Conservation (phyloP, 2,888 invertebrate genomes). For the Hartigia nigra region DNA sequence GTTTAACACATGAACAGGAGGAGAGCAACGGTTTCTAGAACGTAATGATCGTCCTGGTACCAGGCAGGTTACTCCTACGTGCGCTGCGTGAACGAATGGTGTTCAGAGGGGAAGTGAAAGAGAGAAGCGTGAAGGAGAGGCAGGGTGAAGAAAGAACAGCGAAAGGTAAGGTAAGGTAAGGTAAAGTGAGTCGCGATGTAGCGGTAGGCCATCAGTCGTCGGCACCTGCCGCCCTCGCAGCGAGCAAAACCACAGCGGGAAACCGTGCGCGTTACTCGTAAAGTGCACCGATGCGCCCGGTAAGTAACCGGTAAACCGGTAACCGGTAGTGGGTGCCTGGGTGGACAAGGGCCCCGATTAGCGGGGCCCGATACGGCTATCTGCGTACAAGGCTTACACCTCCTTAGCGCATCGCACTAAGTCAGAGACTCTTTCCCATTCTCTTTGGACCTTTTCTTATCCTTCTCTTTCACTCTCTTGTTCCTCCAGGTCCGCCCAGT, state of each 20-base stretch:
- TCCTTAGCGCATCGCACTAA: conserved; percentile 36
- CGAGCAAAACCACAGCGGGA: not conserved
- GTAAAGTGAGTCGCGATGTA: not conserved
- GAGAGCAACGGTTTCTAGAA: not conserved
- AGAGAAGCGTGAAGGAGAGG: too few species aligned
- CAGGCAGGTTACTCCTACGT: not conserved
- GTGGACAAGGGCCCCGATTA: conserved; percentile 42
- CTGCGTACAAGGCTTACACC: conserved; percentile 49
- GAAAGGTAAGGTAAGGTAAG: not conserved
- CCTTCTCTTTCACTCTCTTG: not conserved
- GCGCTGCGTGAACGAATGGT: not conserved
- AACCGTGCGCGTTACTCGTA: conserved; percentile 4
- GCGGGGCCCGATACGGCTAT: conserved; percentile 45
- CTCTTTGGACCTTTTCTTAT: not conserved
- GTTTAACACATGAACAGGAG: not conserved
- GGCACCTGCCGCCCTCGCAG: conserved; percentile 21
- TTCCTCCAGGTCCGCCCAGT: not conserved
- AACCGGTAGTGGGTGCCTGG: conserved; percentile 47
- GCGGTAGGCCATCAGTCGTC: not conserved
- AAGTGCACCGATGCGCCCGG: not conserved
- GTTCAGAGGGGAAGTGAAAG: not conserved
- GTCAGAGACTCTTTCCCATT: conserved; percentile 17
- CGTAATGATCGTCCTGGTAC: not conserved
- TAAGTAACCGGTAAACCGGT: conserved; percentile 16
- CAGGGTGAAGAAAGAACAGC: not conserved